Evolutionary conservation across 2,113 vertebrate genomes (phyloP), one percentile per base, ranked within the genome.

Genomic region (Chaetodon auriga): DNA sequence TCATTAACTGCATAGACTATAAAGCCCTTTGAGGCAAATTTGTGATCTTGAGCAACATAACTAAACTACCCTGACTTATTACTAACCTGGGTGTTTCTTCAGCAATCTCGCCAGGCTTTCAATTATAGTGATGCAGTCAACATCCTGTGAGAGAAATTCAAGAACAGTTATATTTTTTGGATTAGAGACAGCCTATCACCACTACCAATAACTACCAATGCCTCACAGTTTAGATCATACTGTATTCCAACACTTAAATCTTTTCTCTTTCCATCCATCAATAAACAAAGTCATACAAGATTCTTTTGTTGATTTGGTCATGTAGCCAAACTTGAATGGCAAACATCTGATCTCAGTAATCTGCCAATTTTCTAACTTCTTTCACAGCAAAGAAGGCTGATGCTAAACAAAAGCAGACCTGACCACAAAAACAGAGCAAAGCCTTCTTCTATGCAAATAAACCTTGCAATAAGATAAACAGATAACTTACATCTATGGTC

Each of bases 51-150:
- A 8, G 25, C 21, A n/a, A 4, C 18, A 8, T 15, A 25, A 55
- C 35, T 41, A 43, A 58, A 35, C 9, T 38, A 38, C 5, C 51
- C 80, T 93, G 1, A 21, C 23, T 13, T 60, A 0, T 16, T 55
- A 35, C 76, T 57, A 4, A 99, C 97, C 97, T 96, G 96, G 83
- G 82, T 97, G 97, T 92, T 97, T 98, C 93, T 94, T 96, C 65
- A 99, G 95, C 68, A 96, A 92, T 92, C 96, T 96, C 21, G 97
- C 97, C 90, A 99, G 91, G 66, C 96, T 95, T 94, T 98, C 96
- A 90, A 99, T 99, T 46, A 97, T 96, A 78, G 73, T 94, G 90
- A 98, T 96, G 84, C 97, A 98, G 84, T 97, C 96, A 74, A 96
- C 91, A 30, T 95, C 96, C 97, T 99, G 60, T 25, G 19, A 18